Base-by-base conservation (phyloP, 1,140 invertebrate genomes). In the Aphis gossypii region DNA sequence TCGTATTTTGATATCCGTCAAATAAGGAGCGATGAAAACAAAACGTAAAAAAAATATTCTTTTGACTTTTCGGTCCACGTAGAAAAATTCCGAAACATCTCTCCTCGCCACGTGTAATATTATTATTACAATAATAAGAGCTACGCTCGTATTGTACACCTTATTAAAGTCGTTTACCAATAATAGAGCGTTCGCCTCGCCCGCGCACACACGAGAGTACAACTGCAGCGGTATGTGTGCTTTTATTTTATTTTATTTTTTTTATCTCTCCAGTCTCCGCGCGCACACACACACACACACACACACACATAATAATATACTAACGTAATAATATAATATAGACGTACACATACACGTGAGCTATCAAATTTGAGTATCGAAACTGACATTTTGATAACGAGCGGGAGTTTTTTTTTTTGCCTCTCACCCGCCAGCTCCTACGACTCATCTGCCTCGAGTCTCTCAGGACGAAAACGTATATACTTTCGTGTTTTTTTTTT, bases 341-440 rank as follows among this genome's bases (percentile, higher is more conserved):
- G 60, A 68, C 60, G 35, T n/a, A 83, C 76, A 38, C 18, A 82
- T 82, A 68, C 60, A 76, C 30, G 30, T 76, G 60, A 11, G n/a
- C 30, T 20, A 35, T 76, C 60, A n/a, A 76, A n/a, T 76, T 76
- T 76, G 30, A n/a, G 60, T 44, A 86, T 86, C 44, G 84, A 86
- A 86, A 86, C 41, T 84, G 84, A 44, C 90, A 35, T 92, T 92
- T 92, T 46, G 60, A 68, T 92, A 92, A 92, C 41, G 90, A 92
- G 90, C 54, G 11, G n/a, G 41, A 18, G 38, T 82, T 35, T 2
- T 51, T 91, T 82, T 82, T 82, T 82, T 48, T 11, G 4, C 60
- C 89, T 5, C n/a, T 76, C n/a, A 3, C 30, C 60, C 60, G 60
- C 60, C 60, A 21, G 3, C 60, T n/a, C 30, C 4, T n/a, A 14